These are phyloP conservation scores for Passerina amoena DNA, from an alignment of 2,113 vertebrate genomes.

Conservation along the genomic window DNA sequence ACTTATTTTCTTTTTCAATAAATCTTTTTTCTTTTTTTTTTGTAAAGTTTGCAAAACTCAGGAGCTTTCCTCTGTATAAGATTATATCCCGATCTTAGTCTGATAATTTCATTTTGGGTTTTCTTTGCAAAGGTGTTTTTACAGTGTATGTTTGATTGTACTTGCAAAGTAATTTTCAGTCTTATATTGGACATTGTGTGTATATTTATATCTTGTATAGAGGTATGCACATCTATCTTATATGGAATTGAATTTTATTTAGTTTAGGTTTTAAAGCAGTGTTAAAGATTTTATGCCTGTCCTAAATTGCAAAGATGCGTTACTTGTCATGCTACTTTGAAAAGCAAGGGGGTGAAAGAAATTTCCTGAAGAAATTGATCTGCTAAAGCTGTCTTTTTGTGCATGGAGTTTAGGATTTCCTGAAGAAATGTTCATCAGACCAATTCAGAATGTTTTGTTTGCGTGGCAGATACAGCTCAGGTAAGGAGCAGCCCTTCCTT, in stretches of 20 bases:
- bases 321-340: not conserved
- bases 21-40: not conserved
- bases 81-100: not conserved
- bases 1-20: not conserved
- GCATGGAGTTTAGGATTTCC: slow-evolving; percentile 81
- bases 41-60: not conserved
- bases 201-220: not conserved
- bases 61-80: not conserved
- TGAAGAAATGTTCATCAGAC: slow-evolving; percentile 80
- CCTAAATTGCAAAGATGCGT: not conserved
- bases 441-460: slow-evolving; percentile 94
- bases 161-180: not conserved
- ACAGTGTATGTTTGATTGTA: not conserved
- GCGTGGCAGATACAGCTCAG: slow-evolving; percentile 87
- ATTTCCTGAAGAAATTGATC: not conserved
- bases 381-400: not conserved
- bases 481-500: slow-evolving; percentile 62
- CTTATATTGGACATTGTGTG: not conserved
- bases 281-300: not conserved
- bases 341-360: not conserved
- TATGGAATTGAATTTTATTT: not conserved
- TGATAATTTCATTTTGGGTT: not conserved
- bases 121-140: not conserved
- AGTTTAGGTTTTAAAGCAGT: not conserved
- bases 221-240: not conserved